Evolutionary conservation across 2,888 invertebrate species (phyloP), one percentile per base, ranked within the genome.

Genomic region (Dasypogon diadema): DNA sequence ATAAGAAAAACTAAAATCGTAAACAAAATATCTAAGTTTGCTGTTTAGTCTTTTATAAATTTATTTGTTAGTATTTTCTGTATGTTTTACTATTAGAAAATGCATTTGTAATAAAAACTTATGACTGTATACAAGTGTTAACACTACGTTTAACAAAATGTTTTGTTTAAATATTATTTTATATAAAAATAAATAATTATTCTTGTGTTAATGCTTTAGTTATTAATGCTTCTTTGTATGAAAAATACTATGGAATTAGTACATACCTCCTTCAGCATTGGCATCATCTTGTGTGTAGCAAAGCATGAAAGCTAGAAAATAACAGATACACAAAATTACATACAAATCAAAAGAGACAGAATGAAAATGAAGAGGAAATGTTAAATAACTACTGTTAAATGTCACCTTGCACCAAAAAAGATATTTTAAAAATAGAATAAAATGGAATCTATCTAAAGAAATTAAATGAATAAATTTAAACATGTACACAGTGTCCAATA

Each of bases 201-300:
- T 72, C 30, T 75, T 76, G 42, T 70, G 34, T 70, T 54, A 70
- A 70, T 70, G 30, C 54, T 70, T 54, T 65, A n/a, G n/a, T n/a
- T 22, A 48, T 65, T 60, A 60, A 60, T 60, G 60, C 60, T 30
- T 72, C 42, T 73, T 34, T 14, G 34, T 55, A 72, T 55, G 55
- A 72, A 46, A 73, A 73, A 60, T 58, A 60, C 48, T 74, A 74
- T n/a, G 51, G 14, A 74, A 74, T 74, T 60, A 51, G 74, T 85
- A 90, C 90, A 89, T 93, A 95, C 95, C 95, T 92, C 95, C 95
- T 92, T 95, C 95, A 85, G 93, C 91, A 87, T 93, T 93, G 84
- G 93, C 90, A 87, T 95, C 95, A 89, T 95, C 95, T 89, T 95
- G 95, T 83, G 95, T 94, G 90, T 95, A 95, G 91, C 95, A 95